Evolutionary conservation across 2,888 invertebrate genomes (phyloP).

Genomic region (Cerastis leucographa): DNA sequence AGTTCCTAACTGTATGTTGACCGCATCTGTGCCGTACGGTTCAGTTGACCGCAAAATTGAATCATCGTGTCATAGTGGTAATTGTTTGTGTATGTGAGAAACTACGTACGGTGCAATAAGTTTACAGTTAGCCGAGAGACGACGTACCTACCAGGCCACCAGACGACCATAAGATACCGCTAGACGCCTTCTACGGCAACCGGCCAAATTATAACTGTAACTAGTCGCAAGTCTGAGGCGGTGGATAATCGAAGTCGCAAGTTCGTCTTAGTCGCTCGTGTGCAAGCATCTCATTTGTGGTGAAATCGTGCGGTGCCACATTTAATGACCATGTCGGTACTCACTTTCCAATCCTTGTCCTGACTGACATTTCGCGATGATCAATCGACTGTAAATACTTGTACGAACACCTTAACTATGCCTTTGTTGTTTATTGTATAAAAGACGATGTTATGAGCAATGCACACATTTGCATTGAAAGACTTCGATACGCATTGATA

Average conservation of each 20-base stretch:
- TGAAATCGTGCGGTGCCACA: constrained; percentile 77
- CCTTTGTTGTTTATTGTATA: constrained; percentile 43
- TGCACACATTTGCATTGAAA: constrained; percentile 64
- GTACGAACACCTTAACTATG: constrained; percentile 18
- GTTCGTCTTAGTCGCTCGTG: constrained; percentile 72
- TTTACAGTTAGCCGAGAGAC: constrained; percentile 78
- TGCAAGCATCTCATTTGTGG: constrained; percentile 78
- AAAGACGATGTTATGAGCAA: constrained; percentile 48
- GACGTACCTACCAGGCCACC: constrained; percentile 79
- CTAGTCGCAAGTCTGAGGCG: constrained; percentile 70
- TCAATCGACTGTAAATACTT: constrained; percentile 47
- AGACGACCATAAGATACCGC: constrained; percentile 83
- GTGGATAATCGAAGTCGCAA: constrained; percentile 67
- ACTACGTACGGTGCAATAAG: constrained; percentile 74
- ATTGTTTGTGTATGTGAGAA: constrained; percentile 69
- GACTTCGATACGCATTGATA: constrained; percentile 53
- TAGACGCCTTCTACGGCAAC: constrained; percentile 80
- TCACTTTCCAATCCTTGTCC: constrained; percentile 74
- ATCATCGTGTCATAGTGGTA: constrained; percentile 67
- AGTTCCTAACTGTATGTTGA: constrained; percentile 59
- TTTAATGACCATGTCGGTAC: constrained; percentile 74
- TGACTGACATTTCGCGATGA: constrained; percentile 64
- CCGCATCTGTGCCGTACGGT: constrained; percentile 50
- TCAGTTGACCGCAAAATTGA: constrained; percentile 65
- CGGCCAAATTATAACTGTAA: constrained; percentile 87